phyloP scores from a whole-genome alignment of 2,888 invertebrate genomes.

The Drosophila acutilabella region DNA sequence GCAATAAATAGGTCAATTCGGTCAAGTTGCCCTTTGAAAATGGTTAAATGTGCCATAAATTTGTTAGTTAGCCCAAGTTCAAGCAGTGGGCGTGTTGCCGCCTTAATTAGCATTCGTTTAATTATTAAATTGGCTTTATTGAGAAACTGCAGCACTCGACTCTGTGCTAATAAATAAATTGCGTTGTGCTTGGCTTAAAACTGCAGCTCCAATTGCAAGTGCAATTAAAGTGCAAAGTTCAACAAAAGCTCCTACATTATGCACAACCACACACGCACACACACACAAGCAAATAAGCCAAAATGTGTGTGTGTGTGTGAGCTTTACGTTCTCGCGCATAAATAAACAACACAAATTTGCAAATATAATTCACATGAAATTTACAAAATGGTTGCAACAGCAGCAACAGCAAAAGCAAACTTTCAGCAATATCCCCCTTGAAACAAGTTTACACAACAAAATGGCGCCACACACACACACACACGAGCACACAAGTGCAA shows the following conservation, averaged over 20 bases:
- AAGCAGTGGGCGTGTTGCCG: slow-evolving; percentile 18
- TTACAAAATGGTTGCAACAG: slow-evolving; percentile 68
- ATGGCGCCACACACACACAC: slow-evolving; percentile 57
- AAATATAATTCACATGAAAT: slow-evolving; percentile 76
- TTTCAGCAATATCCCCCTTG: slow-evolving; percentile 43
- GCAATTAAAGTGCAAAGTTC: slow-evolving; percentile 71
- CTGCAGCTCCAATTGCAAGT: slow-evolving; percentile 40
- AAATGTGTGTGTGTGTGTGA: slow-evolving; percentile 29
- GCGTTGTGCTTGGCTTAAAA: slow-evolving; percentile 42
- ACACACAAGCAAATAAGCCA: slow-evolving; percentile 45
- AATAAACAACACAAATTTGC: slow-evolving; percentile 76
- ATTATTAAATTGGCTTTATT: slow-evolving; percentile 58
- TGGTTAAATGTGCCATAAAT: slow-evolving; percentile 53
- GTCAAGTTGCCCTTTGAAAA: slow-evolving; percentile 44
- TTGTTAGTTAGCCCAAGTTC: not conserved
- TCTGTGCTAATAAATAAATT: slow-evolving; percentile 33
- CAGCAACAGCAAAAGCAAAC: slow-evolving; percentile 44
- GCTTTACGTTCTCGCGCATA: slow-evolving; percentile 62
- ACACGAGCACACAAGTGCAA: slow-evolving; percentile 46
- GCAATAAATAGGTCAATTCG: slow-evolving; percentile 34
- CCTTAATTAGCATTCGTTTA: slow-evolving; percentile 64
- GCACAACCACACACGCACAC: slow-evolving; percentile 45
- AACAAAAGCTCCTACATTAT: slow-evolving; percentile 63
- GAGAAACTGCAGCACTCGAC: not conserved
- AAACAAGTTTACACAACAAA: slow-evolving; percentile 73